A percentile compares a stretch with the other conserved stretches of the same genome.
phyloP scores from a whole-genome alignment of 2,797 vertebrate genomes.

The Sorex maritimensis region DNA sequence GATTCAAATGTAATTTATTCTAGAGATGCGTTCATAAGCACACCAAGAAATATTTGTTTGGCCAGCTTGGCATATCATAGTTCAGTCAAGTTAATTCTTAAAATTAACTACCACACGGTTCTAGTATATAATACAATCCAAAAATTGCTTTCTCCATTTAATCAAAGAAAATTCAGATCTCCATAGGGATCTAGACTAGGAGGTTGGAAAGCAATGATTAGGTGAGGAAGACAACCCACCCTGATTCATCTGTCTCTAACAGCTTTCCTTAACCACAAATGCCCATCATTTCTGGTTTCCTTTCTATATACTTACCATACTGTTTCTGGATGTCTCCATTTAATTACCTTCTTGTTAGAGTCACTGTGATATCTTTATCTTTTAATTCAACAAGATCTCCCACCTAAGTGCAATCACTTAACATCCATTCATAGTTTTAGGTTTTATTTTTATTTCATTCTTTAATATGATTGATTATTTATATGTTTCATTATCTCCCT shows the following conservation, averaged over 20 bases:
- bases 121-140: not conserved
- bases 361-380: not conserved
- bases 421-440: not conserved
- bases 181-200: not conserved
- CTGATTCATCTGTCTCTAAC: not conserved
- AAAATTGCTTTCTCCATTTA: not conserved
- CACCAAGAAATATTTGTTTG: not conserved
- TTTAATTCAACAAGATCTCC: not conserved
- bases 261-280: not conserved
- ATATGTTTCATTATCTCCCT: slow-evolving; percentile 35
- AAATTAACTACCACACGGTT: not conserved
- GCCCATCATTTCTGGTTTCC: not conserved
- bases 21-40: not conserved
- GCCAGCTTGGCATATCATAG: not conserved
- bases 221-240: not conserved
- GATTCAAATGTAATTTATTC: not conserved
- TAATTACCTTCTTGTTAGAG: not conserved
- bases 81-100: not conserved
- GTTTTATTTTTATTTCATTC: not conserved
- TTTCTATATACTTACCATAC: not conserved
- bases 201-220: not conserved
- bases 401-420: not conserved
- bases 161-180: not conserved
- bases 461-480: not conserved
- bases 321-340: not conserved